These are phyloP conservation scores for Polylopha cassiicola DNA, from an alignment of 2,888 invertebrate species.

Conservation along the genomic window DNA sequence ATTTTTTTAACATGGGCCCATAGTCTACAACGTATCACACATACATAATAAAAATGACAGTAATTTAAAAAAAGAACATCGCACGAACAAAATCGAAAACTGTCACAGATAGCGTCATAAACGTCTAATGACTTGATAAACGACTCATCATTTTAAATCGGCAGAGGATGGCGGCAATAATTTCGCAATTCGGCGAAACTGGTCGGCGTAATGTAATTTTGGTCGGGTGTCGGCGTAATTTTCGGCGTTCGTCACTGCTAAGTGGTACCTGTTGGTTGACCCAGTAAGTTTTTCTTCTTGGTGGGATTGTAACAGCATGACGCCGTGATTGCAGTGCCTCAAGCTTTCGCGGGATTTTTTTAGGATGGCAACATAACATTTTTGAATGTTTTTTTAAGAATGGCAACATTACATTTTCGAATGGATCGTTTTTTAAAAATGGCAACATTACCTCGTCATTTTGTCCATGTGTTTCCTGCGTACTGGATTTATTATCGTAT, in stretches of 20 bases:
- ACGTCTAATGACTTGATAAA: conserved; percentile 12
- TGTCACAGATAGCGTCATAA: conserved; percentile 5
- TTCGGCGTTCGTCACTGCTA: conserved; percentile 30
- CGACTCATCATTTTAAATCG: conserved; percentile 10
- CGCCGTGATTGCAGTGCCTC: conserved; percentile 25
- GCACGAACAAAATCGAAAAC: too few species aligned
- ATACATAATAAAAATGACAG: too few species aligned
- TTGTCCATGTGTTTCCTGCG: too few species aligned
- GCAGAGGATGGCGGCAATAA: conserved; percentile 9
- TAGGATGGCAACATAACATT: too few species aligned
- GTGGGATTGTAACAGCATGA: conserved; percentile 28
- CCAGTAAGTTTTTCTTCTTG: conserved; percentile 47
- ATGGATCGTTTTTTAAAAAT: too few species aligned
- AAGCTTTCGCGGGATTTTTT: conserved; percentile 8
- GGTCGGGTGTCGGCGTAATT: conserved; percentile 12
- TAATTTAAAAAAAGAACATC: not conserved
- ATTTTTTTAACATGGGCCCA: too few species aligned
- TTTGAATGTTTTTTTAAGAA: too few species aligned
- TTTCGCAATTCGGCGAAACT: conserved; percentile 16
- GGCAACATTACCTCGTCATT: too few species aligned
- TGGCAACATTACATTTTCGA: too few species aligned
- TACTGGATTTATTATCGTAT: too few species aligned
- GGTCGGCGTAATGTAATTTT: too few species aligned
- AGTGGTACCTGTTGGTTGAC: conserved; percentile 44
- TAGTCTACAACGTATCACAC: too few species aligned